phyloP scores from a whole-genome alignment of 2,888 invertebrate genomes.

The Eucera pruinosa region DNA sequence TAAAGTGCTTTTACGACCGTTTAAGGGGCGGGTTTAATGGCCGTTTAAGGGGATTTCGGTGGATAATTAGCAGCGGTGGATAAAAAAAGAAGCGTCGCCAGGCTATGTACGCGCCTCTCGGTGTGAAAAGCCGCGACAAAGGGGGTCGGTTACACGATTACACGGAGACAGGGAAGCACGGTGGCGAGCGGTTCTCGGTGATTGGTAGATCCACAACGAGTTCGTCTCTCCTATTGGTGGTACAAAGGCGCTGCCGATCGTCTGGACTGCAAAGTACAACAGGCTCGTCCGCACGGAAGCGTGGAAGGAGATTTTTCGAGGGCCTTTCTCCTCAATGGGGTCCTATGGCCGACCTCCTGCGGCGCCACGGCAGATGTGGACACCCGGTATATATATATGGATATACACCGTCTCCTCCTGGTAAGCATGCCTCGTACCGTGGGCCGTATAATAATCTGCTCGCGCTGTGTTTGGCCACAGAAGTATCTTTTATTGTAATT shows the following conservation, averaged over 20 bases:
- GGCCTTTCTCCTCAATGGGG: conserved; percentile 59
- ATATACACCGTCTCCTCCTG: conserved; percentile 44
- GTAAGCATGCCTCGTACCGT: conserved; percentile 15
- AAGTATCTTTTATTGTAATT: conserved; percentile 81
- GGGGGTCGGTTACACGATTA: conserved; percentile 79
- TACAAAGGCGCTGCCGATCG: conserved; percentile 46
- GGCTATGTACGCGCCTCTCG: conserved; percentile 55
- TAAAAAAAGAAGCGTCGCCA: conserved; percentile 59
- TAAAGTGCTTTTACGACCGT: conserved; percentile 72
- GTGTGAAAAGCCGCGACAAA: conserved; percentile 74
- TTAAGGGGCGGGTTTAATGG: conserved; percentile 80
- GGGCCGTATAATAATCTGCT: conserved; percentile 71
- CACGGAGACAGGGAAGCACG: conserved; percentile 51
- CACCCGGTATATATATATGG: conserved; percentile 72
- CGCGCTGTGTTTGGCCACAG: conserved; percentile 81
- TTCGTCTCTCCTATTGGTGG: conserved; percentile 55
- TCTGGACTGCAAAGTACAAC: conserved; percentile 57
- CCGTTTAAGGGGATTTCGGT: conserved; percentile 82
- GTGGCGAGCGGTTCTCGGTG: conserved; percentile 41
- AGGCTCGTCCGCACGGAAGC: conserved; percentile 70
- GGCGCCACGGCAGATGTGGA: conserved; percentile 80
- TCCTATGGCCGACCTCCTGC: conserved; percentile 69
- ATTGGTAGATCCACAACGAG: conserved; percentile 54
- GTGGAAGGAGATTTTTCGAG: conserved; percentile 66
- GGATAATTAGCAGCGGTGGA: conserved; percentile 77